These are phyloP conservation scores for Perca flavescens DNA, from an alignment of 2,113 vertebrate genomes.

Conservation along the genomic window DNA sequence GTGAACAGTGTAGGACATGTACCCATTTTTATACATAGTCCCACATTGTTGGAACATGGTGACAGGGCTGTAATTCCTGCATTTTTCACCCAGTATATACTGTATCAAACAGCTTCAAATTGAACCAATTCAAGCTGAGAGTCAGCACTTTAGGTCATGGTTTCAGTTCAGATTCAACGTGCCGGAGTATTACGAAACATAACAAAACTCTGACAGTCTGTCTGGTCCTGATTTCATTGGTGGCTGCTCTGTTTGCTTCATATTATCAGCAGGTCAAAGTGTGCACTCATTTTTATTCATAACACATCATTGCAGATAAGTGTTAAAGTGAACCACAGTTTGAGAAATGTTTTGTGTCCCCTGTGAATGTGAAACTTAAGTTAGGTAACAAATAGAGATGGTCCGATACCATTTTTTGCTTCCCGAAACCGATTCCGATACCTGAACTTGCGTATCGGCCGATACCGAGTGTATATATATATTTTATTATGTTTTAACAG, in stretches of 20 bases:
- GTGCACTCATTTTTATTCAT: background rate
- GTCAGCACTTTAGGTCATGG: background rate
- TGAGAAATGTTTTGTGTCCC: no score
- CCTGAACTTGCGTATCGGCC: no score
- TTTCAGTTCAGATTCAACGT: background rate
- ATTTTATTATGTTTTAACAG: no score
- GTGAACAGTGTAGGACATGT: background rate
- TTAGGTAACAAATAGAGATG: no score
- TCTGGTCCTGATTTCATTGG: background rate
- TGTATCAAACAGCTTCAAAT: background rate
- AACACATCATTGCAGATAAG: conserved; percentile 8
- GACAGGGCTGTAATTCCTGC: background rate
- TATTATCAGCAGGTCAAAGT: conserved; percentile 47
- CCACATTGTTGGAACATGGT: background rate
- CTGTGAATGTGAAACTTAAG: no score
- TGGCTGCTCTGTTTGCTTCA: background rate
- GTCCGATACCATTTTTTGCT: no score
- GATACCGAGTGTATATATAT: no score
- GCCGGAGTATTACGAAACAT: background rate
- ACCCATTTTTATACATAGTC: background rate
- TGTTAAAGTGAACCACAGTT: background rate
- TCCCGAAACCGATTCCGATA: no score
- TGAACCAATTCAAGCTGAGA: background rate
- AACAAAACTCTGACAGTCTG: background rate
- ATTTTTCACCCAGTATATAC: background rate